A percentile compares a stretch with the other conserved stretches of the same genome.
These are phyloP conservation scores for Lagria hirta DNA, from an alignment of 2,888 invertebrate genomes.

Conservation along the genomic window DNA sequence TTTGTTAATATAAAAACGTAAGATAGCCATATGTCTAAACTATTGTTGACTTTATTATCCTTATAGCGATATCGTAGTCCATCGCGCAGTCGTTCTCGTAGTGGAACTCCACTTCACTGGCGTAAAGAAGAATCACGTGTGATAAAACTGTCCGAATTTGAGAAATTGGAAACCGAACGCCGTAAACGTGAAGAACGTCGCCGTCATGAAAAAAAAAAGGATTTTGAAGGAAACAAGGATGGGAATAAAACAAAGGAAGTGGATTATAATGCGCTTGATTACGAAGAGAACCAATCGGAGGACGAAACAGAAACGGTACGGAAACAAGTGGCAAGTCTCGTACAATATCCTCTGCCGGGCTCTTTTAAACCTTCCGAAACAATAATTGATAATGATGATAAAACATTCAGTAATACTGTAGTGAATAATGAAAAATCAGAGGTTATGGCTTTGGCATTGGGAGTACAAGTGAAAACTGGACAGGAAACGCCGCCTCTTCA, in stretches of 20 bases:
- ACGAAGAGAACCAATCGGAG: conserved; percentile 58
- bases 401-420: too few relatives aligned
- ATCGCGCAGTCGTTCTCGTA: conserved; percentile 80
- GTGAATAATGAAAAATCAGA: conserved; percentile 52
- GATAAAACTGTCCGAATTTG: conserved; percentile 79
- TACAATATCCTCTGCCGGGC: conserved; percentile 52
- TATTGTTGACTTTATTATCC: conserved; percentile 16
- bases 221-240: conserved; percentile 27
- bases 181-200: conserved; percentile 61
- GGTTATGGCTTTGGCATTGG: conserved; percentile 61
- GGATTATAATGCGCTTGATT: conserved; percentile 74
- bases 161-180: conserved; percentile 71
- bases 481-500: conserved; percentile 48
- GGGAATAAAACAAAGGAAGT: conserved; percentile 47
- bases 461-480: conserved; percentile 52
- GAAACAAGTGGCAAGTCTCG: conserved; percentile 51
- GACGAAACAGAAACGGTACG: conserved; percentile 42
- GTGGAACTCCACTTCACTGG: conserved; percentile 94
- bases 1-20: too few relatives aligned
- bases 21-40: neutral
- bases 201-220: conserved; percentile 3
- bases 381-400: too few relatives aligned
- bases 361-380: conserved; percentile 38
- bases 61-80: conserved; percentile 82
- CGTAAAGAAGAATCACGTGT: conserved; percentile 82